Evolutionary conservation across 2,888 invertebrate genomes (phyloP).

Genomic region (Isotomurus palustris): DNA sequence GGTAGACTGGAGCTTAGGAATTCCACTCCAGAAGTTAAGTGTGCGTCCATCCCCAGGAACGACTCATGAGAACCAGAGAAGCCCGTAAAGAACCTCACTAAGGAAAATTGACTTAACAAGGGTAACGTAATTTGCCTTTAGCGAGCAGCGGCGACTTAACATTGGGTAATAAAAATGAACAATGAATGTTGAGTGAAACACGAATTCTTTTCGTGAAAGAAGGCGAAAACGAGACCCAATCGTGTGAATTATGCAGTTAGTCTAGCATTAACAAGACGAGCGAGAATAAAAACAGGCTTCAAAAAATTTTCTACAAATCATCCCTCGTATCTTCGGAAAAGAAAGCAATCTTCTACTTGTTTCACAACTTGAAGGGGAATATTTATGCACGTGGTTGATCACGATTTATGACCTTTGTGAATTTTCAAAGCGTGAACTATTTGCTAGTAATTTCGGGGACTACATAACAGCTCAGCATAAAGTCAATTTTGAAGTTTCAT

Average conservation of each 20-base stretch:
- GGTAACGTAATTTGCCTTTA: too few species aligned
- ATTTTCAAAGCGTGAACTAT: conserved; percentile 31
- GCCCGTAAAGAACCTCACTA: too few species aligned
- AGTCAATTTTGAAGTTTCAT: too few species aligned
- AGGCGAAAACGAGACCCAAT: background rate
- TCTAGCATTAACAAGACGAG: conserved; percentile 7
- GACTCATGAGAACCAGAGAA: too few species aligned
- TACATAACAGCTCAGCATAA: too few species aligned
- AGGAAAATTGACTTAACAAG: too few species aligned
- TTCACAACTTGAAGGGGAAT: conserved; percentile 13
- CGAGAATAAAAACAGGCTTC: conserved; percentile 1
- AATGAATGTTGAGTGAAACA: conserved; percentile 7
- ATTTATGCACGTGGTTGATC: conserved; percentile 18
- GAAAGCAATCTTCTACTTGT: conserved; percentile 14
- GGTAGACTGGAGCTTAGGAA: too few species aligned
- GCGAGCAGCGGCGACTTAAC: too few species aligned
- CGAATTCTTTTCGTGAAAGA: conserved; percentile 5
- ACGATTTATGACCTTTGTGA: conserved; percentile 31
- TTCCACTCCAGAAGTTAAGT: too few species aligned
- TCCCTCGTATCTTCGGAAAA: conserved; percentile 3
- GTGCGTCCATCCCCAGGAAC: too few species aligned
- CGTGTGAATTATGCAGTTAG: conserved; percentile 15
- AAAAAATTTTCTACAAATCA: conserved; percentile 14
- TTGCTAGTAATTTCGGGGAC: conserved; percentile 22
- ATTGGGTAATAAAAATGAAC: too few species aligned